Conservation (phyloP, 2,113 vertebrate genomes). For the Otus sunia region DNA sequence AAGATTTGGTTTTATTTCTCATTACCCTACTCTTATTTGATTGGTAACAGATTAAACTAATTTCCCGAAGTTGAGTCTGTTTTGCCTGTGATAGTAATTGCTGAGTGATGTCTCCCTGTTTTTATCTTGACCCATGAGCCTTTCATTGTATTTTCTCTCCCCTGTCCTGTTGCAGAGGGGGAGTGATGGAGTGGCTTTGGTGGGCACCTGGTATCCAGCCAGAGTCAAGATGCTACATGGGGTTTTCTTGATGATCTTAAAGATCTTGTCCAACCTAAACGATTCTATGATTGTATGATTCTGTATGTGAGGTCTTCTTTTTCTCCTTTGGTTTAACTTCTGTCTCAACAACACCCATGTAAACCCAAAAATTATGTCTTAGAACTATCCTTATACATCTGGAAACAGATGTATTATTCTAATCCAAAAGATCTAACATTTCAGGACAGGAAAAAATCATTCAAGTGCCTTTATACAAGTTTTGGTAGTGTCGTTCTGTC, state of each 20-base stretch:
- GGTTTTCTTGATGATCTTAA: background rate
- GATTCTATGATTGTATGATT: background rate
- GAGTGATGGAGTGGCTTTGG: too few species aligned
- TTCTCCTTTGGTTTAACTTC: background rate
- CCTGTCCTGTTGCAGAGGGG: too few species aligned
- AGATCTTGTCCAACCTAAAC: background rate
- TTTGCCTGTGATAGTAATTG: too few species aligned
- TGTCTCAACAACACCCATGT: background rate
- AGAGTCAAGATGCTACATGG: too few species aligned
- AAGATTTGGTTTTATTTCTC: too few species aligned
- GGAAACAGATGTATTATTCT: background rate
- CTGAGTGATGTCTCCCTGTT: too few species aligned
- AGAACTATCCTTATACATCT: background rate
- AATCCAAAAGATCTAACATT: background rate
- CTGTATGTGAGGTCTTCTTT: background rate
- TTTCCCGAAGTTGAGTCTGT: too few species aligned
- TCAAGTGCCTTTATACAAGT: background rate
- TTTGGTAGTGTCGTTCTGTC: background rate
- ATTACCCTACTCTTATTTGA: too few species aligned
- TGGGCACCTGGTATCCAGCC: too few species aligned
- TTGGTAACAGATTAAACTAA: too few species aligned
- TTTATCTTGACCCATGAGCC: too few species aligned
- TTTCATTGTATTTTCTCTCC: too few species aligned
- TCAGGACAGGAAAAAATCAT: background rate
- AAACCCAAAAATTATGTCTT: background rate